Evolutionary conservation across 2,888 invertebrate genomes (phyloP), one percentile per base, ranked within the genome.

Genomic region (Drosophila neotestacea): DNA sequence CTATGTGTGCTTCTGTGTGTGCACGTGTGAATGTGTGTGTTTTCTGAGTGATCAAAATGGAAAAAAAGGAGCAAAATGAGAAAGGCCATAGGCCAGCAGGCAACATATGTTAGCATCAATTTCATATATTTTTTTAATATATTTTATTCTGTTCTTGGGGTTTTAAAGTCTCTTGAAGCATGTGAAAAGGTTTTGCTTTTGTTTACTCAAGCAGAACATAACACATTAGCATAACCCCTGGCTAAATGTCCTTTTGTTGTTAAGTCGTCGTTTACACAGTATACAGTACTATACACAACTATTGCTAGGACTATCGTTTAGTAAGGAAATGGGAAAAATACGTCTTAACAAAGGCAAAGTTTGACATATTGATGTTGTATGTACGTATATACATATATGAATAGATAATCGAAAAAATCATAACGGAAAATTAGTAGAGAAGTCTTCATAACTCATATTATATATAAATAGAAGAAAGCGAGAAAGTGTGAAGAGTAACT

Each of bases 21-120:
- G 56, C 42, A 48, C 32, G 58, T 59, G 34, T 55, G 27, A 65
- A 42, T 38, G 59, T 51, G 54, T 48, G 38, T 44, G 55, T 44
- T 46, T 42, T 9, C 52, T 68, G 62, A 69, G 62, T 70, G 73
- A 73, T 70, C 70, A 51, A 73, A 71, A 73, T 55, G 58, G 39
- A 44, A 65, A 64, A 64, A 81, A 73, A 72, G 46, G 52, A 65
- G 51, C 44, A 71, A 70, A 72, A 56, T 58, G 59, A 54, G 34
- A 52, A 70, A 56, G 76, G 79, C 66, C 78, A 84, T 56, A 86
- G 81, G 81, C 73, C 77, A 81, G 47, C 85, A 66, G 82, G 73
- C 85, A 73, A 76, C 84, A 78, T 78, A 81, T 75, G 75, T 77
- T 77, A 61, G 73, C 85, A 77, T 79, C 80, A 83, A 79, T 88